Percentiles rank a stretch among this genome's conserved stretches.
Conservation (phyloP, 2,113 vertebrate genomes). For the Nibea albiflora region DNA sequence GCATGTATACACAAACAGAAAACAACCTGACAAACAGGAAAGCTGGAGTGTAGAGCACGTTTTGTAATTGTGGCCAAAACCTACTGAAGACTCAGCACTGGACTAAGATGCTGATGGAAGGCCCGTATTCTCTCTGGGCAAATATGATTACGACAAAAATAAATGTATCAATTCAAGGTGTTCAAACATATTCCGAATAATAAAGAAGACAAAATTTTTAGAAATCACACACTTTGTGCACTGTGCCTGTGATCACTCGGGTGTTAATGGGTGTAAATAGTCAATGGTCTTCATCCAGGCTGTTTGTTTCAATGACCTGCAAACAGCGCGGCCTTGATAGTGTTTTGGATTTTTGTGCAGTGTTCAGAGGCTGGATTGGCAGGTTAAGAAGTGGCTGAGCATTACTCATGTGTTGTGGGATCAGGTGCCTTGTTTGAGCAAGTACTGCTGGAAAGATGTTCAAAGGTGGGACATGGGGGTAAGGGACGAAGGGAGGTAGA, state of each 20-base stretch:
- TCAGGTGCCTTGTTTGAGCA: background rate
- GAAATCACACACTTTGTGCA: background rate
- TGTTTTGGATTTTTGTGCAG: slow-evolving; percentile 34
- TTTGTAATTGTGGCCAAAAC: background rate
- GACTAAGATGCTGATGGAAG: background rate
- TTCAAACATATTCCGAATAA: slow-evolving; percentile 1
- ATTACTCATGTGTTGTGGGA: slow-evolving; percentile 19
- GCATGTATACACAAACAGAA: slow-evolving; percentile 20
- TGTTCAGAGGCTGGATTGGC: slow-evolving; percentile 2
- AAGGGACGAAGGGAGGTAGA: slow-evolving; percentile 20
- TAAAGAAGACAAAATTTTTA: background rate
- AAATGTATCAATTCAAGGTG: background rate
- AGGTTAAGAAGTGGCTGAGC: background rate
- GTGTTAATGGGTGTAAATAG: background rate
- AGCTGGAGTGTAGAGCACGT: background rate
- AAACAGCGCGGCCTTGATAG: slow-evolving; percentile 61
- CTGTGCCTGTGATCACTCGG: background rate
- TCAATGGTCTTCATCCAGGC: background rate
- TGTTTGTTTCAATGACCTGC: slow-evolving; percentile 72
- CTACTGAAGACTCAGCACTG: background rate
- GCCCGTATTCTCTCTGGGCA: background rate
- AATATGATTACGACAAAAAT: background rate
- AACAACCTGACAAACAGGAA: slow-evolving; percentile 3
- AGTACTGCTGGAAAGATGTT: slow-evolving; percentile 38
- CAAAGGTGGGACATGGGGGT: slow-evolving; percentile 3